Evolutionary conservation across 30 jellyfish, hydroid and myxozoan genomes (phyloP).

Genomic region (Rhopilema esculentum): DNA sequence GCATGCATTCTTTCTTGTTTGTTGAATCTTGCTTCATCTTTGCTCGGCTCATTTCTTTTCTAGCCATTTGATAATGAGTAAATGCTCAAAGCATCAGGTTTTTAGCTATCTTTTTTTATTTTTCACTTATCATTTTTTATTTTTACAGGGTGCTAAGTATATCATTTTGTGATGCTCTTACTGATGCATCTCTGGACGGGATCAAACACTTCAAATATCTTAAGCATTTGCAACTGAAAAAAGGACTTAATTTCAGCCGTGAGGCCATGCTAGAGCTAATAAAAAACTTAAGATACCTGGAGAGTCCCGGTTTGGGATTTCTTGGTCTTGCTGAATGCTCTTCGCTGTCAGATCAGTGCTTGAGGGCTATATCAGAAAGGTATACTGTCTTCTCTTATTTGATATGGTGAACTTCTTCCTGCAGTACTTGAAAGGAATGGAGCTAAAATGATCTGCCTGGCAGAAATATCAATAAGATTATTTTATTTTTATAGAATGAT

Average conservation of each 20-base stretch:
- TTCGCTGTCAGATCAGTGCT: slow-evolving; percentile 79
- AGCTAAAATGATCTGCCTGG: no score
- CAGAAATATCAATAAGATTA: no score
- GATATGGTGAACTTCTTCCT: no score
- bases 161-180: slow-evolving; percentile 84
- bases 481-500: no score
- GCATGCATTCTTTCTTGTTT: no score
- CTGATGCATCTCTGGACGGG: slow-evolving; percentile 71
- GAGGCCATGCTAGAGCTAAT: slow-evolving; percentile 57
- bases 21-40: no score
- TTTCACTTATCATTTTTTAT: neutral
- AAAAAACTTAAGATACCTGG: slow-evolving; percentile 30
- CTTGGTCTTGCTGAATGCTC: slow-evolving; percentile 85
- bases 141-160: slow-evolving; percentile 65
- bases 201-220: slow-evolving; percentile 40
- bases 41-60: no score
- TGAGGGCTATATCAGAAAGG: slow-evolving; percentile 67
- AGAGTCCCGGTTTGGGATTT: slow-evolving; percentile 48
- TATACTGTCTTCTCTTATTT: no score
- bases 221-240: slow-evolving; percentile 62
- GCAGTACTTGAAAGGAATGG: no score
- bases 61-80: no score
- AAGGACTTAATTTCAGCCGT: slow-evolving; percentile 81
- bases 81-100: no score
- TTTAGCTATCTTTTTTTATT: no score